Evolutionary conservation across 2,797 vertebrate species (phyloP).

Genomic region (Cossypha polioptera): DNA sequence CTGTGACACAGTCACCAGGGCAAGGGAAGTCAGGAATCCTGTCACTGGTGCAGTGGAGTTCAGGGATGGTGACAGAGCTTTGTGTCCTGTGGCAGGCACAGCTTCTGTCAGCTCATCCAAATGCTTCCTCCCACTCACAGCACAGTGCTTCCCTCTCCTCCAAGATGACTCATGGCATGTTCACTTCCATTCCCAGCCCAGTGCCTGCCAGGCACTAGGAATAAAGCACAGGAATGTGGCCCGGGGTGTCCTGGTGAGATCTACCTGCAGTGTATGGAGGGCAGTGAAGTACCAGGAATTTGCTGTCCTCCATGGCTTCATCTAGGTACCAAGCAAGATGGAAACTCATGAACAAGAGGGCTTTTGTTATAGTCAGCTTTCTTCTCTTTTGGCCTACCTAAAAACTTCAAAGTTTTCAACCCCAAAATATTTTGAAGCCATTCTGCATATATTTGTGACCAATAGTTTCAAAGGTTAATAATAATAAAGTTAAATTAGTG

Average conservation of each 20-base stretch:
- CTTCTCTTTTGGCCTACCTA: not conserved
- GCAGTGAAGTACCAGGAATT: not conserved
- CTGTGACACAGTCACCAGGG: not conserved
- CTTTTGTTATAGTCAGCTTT: not conserved
- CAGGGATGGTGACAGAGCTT: not conserved
- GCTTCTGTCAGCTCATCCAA: constrained; percentile 52
- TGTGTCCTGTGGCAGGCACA: not conserved
- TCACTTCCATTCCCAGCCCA: not conserved
- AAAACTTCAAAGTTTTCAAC: not conserved
- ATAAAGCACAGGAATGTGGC: not conserved
- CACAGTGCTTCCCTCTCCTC: not conserved
- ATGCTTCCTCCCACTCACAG: constrained; percentile 47
- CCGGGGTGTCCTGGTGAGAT: not conserved
- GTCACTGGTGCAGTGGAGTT: not conserved
- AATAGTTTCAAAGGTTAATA: not conserved
- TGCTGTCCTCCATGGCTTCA: not conserved
- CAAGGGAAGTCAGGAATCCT: not conserved
- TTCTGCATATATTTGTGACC: not conserved
- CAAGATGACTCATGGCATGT: not conserved
- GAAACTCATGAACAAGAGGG: not conserved
- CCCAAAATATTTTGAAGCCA: not conserved
- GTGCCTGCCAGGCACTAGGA: not conserved
- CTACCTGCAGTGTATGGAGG: not conserved
- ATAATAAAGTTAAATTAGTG: not conserved
- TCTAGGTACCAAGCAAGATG: not conserved